Conservation (phyloP, 2,113 vertebrate species). For the Bombycilla garrulus region DNA sequence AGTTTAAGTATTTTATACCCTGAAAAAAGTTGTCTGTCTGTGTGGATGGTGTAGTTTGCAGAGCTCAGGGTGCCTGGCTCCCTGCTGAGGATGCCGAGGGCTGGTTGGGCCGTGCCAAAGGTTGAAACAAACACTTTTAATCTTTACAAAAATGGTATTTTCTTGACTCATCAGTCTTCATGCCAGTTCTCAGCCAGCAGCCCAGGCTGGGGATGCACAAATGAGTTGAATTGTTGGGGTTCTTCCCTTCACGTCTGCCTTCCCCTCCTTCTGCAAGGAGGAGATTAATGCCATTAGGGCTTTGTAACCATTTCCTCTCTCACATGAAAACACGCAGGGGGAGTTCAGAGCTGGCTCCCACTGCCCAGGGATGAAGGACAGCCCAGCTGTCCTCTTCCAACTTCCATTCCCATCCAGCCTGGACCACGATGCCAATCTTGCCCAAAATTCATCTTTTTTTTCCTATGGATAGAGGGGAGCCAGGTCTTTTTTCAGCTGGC, state of each 20-base stretch:
- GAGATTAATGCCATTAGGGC: background rate
- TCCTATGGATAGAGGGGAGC: background rate
- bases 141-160: background rate
- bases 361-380: background rate
- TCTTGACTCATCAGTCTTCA: background rate
- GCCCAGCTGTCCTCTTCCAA: background rate
- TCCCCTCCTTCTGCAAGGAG: background rate
- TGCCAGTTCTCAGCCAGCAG: background rate
- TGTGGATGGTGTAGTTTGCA: background rate
- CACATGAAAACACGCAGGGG: background rate
- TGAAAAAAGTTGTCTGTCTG: background rate
- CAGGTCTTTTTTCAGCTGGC: background rate
- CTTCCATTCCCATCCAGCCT: background rate
- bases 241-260: background rate
- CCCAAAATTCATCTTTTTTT: background rate
- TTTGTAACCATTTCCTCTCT: background rate
- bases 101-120: background rate
- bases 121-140: background rate
- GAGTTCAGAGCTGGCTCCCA: background rate
- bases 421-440: background rate
- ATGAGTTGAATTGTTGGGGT: background rate
- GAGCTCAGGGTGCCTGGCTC: background rate
- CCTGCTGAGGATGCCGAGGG: background rate
- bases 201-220: background rate
- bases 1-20: background rate